Conservation (phyloP, 2,797 vertebrate species). For the Sebastiscus tertius region DNA sequence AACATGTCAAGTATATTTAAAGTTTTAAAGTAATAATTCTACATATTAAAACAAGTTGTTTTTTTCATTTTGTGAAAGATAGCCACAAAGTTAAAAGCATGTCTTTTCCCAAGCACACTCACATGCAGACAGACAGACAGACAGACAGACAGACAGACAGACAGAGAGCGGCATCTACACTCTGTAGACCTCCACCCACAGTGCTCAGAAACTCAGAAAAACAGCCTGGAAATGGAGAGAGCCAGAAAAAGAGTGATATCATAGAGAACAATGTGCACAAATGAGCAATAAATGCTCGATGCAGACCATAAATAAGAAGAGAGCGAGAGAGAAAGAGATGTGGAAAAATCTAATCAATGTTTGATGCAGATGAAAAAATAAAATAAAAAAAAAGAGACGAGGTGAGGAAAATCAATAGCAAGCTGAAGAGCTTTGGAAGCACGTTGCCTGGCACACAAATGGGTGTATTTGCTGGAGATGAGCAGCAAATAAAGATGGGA, state of each 20-base stretch:
- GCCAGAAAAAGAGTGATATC: slow-evolving; percentile 22
- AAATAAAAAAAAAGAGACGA: slow-evolving; percentile 14
- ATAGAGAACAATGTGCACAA: slow-evolving; percentile 38
- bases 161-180: slow-evolving; percentile 42
- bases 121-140: slow-evolving; percentile 31
- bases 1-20: not conserved
- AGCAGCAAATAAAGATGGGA: slow-evolving; percentile 63
- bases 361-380: slow-evolving; percentile 54
- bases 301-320: slow-evolving; percentile 35
- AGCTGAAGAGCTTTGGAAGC: slow-evolving; percentile 65
- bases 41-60: not conserved
- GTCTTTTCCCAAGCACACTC: slow-evolving; percentile 67
- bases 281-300: slow-evolving; percentile 54
- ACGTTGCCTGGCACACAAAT: slow-evolving; percentile 58
- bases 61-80: slow-evolving; percentile 27
- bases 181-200: slow-evolving; percentile 56
- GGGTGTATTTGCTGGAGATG: slow-evolving; percentile 60
- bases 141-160: slow-evolving; percentile 20
- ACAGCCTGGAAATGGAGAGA: slow-evolving; percentile 36
- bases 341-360: slow-evolving; percentile 62
- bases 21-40: not conserved
- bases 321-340: slow-evolving; percentile 30
- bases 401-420: slow-evolving; percentile 66
- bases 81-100: slow-evolving; percentile 77
- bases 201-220: slow-evolving; percentile 39